phyloP scores from a whole-genome alignment of 2,888 invertebrate species.

The Pseudanteris insignis region DNA sequence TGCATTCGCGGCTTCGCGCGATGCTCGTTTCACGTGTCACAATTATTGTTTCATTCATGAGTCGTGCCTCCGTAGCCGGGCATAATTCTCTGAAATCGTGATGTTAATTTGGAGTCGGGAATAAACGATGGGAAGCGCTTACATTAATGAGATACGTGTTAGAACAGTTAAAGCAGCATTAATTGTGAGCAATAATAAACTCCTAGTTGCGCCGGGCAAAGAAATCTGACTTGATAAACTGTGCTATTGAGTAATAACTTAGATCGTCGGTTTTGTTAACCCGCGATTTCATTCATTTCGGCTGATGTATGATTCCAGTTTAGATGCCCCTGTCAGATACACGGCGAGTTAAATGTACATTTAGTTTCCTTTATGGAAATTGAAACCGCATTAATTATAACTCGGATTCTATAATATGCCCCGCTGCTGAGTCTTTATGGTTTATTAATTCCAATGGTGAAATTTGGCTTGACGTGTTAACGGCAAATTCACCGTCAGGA shows the following conservation, averaged over 20 bases:
- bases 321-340: constrained; percentile 22
- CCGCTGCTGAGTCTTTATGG: background rate
- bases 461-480: too few species aligned
- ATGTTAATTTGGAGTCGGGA: constrained; percentile 15
- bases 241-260: constrained; percentile 2
- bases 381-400: too few species aligned
- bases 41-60: constrained; percentile 33
- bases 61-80: constrained; percentile 8
- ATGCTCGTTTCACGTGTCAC: constrained; percentile 10
- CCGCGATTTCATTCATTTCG: constrained; percentile 10
- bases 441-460: too few species aligned
- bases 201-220: background rate
- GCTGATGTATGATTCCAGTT: constrained; percentile 7
- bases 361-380: too few species aligned
- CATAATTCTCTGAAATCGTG: constrained; percentile 16
- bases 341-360: too few species aligned
- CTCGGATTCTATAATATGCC: too few species aligned
- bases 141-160: constrained; percentile 25
- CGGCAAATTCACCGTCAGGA: too few species aligned
- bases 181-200: constrained; percentile 21
- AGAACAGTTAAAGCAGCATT: constrained; percentile 9
- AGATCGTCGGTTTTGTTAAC: constrained; percentile 21
- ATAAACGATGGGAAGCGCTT: constrained; percentile 21
- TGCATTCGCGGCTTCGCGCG: constrained; percentile 8
- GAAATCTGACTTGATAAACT: constrained; percentile 11